phyloP scores from a whole-genome alignment of 2,113 vertebrate species.

The Tachuris rubrigastra region DNA sequence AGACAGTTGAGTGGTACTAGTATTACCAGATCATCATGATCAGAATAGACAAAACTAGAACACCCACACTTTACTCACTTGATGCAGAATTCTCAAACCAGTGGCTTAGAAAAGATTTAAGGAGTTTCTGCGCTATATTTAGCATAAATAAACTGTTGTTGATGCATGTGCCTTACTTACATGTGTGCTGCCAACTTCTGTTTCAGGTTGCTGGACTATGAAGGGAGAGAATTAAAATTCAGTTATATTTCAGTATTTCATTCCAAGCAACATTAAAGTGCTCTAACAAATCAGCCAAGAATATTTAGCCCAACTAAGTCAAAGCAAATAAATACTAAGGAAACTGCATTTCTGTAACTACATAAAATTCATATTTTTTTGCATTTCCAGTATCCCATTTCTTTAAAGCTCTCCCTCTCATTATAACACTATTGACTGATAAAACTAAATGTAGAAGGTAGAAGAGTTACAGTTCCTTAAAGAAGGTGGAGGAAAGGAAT shows the following conservation, averaged over 20 bases:
- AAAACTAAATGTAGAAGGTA: not conserved
- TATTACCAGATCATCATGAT: not conserved
- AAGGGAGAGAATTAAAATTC: conserved; percentile 57
- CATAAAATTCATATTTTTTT: not conserved
- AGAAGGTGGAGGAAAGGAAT: not conserved
- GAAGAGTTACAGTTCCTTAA: not conserved
- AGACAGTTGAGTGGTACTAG: not conserved
- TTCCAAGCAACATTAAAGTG: not conserved
- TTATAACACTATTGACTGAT: not conserved
- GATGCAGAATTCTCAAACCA: not conserved
- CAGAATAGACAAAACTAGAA: not conserved
- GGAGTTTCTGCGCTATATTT: not conserved
- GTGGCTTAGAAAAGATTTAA: not conserved
- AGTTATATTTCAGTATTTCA: not conserved
- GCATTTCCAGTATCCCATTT: not conserved
- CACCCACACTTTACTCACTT: not conserved
- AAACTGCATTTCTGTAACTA: not conserved
- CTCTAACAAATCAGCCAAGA: not conserved
- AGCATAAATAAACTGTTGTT: not conserved
- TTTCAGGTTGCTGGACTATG: conserved; percentile 90
- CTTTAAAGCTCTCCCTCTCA: not conserved
- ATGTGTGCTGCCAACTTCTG: conserved; percentile 93
- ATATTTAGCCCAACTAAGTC: not conserved
- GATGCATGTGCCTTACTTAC: conserved; percentile 79
- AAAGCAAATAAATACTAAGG: not conserved